A percentile compares a stretch with the other conserved stretches of the same genome.
Conservation (phyloP, 1,140 invertebrate species). For the Aphelenchoides avenae region DNA sequence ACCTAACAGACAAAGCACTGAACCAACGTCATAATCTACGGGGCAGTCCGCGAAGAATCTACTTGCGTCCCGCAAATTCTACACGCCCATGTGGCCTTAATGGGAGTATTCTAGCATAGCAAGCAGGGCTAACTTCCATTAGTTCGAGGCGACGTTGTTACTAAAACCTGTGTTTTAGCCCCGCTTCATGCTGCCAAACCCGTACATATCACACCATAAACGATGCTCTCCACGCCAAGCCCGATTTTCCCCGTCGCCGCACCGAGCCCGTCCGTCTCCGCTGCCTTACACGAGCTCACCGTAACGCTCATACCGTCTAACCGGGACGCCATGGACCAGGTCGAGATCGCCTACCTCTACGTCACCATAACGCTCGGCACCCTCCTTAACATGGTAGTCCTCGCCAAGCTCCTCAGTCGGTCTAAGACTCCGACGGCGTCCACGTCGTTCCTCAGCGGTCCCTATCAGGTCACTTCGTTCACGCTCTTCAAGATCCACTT, state of each 20-base stretch:
- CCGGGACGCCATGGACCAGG: slow-evolving; percentile 19
- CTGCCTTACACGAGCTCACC: slow-evolving; percentile 1
- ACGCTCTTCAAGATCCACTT: slow-evolving; percentile 50
- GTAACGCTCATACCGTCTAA: background rate
- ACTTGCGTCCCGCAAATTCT: too few relatives aligned
- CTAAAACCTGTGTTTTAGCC: slow-evolving; percentile 2
- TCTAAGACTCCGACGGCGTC: slow-evolving; percentile 45
- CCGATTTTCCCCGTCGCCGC: background rate
- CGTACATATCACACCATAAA: slow-evolving; percentile 4
- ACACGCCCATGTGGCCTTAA: too few relatives aligned
- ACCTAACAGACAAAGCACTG: too few relatives aligned
- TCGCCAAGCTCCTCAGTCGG: slow-evolving; percentile 27
- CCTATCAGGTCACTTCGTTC: slow-evolving; percentile 46
- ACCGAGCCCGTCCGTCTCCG: background rate
- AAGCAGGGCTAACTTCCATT: too few relatives aligned
- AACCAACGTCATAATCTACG: too few relatives aligned
- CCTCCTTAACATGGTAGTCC: slow-evolving; percentile 36
- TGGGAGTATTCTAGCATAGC: too few relatives aligned
- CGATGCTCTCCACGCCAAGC: too few relatives aligned
- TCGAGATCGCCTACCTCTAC: slow-evolving; percentile 36
- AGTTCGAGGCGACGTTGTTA: background rate
- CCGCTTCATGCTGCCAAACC: slow-evolving; percentile 4
- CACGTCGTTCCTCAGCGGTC: slow-evolving; percentile 36
- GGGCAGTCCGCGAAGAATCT: too few relatives aligned
- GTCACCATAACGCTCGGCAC: slow-evolving; percentile 36